Evolutionary conservation across 92 coral and sea anemone genomes (phyloP).

Genomic region (Parazoanthus swiftii): DNA sequence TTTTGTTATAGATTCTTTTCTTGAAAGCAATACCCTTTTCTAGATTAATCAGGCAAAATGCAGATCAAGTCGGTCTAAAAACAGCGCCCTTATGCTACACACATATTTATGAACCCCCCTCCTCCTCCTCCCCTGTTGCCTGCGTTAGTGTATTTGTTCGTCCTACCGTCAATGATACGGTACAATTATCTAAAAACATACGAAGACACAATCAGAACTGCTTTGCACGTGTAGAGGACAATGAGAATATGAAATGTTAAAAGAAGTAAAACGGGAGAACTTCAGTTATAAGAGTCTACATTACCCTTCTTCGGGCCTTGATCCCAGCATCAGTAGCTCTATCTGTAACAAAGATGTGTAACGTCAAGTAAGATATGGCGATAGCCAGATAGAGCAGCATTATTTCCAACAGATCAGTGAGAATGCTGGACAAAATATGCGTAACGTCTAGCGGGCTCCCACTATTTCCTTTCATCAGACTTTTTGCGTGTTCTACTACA

Average conservation of each 20-base stretch:
- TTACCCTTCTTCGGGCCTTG: conserved; percentile 30
- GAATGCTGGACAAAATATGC: neutral
- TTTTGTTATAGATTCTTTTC: too few relatives aligned
- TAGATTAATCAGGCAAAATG: too few relatives aligned
- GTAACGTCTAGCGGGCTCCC: neutral
- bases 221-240: neutral
- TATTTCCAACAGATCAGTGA: neutral
- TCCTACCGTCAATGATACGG: too few relatives aligned
- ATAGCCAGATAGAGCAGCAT: neutral
- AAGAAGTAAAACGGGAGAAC: too few relatives aligned
- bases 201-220: neutral
- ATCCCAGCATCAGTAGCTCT: conserved; percentile 3
- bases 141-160: too few relatives aligned
- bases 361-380: neutral
- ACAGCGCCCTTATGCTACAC: too few relatives aligned
- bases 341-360: neutral
- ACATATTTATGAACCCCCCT: too few relatives aligned
- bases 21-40: too few relatives aligned
- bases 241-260: neutral
- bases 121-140: too few relatives aligned
- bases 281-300: neutral
- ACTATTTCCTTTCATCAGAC: neutral
- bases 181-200: too few relatives aligned
- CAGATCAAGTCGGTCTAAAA: too few relatives aligned
- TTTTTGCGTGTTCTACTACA: neutral